These are phyloP conservation scores for Paraescarpia echinospica DNA, from an alignment of 1,140 invertebrate genomes.

Conservation along the genomic window DNA sequence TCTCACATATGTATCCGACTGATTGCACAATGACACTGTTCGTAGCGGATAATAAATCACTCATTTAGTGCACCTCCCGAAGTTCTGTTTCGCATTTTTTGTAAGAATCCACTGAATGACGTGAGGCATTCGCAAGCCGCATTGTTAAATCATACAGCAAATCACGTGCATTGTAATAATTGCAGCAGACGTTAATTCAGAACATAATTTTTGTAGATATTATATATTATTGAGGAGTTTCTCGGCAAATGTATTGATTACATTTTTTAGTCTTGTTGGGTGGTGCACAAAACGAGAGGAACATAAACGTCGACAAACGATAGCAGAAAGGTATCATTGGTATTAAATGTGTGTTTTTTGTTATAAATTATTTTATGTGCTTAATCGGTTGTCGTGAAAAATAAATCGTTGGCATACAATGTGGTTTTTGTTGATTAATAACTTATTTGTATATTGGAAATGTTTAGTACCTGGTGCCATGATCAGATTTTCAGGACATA, in stretches of 20 bases:
- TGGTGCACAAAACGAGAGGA: neutral
- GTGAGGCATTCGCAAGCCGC: neutral
- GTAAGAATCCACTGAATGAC: neutral
- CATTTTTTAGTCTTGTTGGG: neutral
- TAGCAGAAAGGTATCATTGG: neutral
- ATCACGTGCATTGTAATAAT: neutral
- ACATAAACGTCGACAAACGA: neutral
- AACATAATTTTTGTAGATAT: neutral
- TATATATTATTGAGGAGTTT: neutral
- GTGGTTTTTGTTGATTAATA: neutral
- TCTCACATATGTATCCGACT: neutral
- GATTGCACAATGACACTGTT: neutral
- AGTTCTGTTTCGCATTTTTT: neutral
- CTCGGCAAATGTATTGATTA: neutral
- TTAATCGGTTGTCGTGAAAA: slow-evolving; percentile 1
- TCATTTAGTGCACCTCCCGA: neutral
- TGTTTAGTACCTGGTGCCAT: neutral
- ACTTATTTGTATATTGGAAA: neutral
- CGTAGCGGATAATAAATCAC: neutral
- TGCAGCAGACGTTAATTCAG: neutral
- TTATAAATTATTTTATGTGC: neutral
- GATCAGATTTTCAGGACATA: neutral
- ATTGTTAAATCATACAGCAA: neutral
- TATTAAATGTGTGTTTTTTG: neutral
- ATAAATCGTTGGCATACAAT: neutral